Evolutionary conservation across 2,113 vertebrate genomes (phyloP), one percentile per base, ranked within the genome.

Genomic region (Thinocorus orbignyianus): DNA sequence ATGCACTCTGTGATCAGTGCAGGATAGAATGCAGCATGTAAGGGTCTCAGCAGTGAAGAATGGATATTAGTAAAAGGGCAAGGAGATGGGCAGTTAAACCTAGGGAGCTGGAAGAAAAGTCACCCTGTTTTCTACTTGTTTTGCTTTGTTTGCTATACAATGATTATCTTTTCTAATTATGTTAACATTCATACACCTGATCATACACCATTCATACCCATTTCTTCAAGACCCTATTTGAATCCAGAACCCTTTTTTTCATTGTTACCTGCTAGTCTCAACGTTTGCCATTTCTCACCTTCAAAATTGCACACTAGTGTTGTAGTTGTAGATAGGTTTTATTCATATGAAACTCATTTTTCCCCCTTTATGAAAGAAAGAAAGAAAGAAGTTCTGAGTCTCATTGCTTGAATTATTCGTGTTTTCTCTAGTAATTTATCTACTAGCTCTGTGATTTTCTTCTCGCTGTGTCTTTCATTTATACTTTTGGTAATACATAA

Each of bases 331-430:
- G 60, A 14, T 68, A 62, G 22, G 16, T 58, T 93, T 81, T 80
- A 8, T 42, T 86, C 35, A 49, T 46, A 58, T 60, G 49, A 88
- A 90, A 82, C 57, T 81, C 26, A 23, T 88, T 93, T 87, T 81
- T 82, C 31, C 35, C 48, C 28, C 46, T 65, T 84, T 69, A 70
- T 61, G 41, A 35, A 71, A 78, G 84, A 92, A 68, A 81, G 84
- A 92, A 68, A 81, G 30, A 80, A 83, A 87, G 24, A 46, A 65
- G 3, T 94, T 89, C 88, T 82, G 39, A 60, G 10, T 90, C 18
- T 28, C 66, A 20, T 22, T 88, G 42, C 73, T 90, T 95, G 88
- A 92, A 93, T 97, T 95, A 96, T 84, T 96, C 23, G 92, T 90
- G 17, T 16, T 57, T 90, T 41, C 49, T 5, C 49, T 58, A 52